Evolutionary conservation across 2,797 vertebrate genomes (phyloP).

Genomic region (Ispidina lecontei): DNA sequence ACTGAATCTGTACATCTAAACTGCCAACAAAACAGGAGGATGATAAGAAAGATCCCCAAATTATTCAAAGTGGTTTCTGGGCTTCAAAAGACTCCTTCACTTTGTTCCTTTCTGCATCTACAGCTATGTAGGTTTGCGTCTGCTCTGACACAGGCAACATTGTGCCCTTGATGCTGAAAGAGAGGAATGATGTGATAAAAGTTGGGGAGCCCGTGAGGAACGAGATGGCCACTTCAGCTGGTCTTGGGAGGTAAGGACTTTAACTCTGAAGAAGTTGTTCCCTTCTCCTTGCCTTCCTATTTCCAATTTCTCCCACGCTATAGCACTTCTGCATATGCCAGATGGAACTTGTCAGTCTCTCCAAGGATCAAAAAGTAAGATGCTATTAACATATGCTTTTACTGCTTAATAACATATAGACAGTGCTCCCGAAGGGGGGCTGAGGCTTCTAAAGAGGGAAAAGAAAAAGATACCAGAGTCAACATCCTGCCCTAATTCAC

Average conservation of each 20-base stretch:
- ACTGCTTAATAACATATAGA: neutral
- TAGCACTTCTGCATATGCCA: neutral
- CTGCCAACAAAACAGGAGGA: constrained; percentile 8
- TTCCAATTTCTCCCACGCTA: neutral
- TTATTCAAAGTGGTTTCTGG: constrained; percentile 65
- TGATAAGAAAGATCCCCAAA: constrained; percentile 54
- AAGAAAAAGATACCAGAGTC: neutral
- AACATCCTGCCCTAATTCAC: constrained; percentile 47
- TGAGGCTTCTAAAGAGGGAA: neutral
- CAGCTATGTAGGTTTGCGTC: constrained; percentile 51
- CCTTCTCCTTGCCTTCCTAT: neutral
- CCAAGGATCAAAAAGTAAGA: neutral
- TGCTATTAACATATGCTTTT: constrained; percentile 14
- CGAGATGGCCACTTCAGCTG: neutral
- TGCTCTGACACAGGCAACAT: constrained; percentile 48
- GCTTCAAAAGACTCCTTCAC: constrained; percentile 65
- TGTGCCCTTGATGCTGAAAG: constrained; percentile 51
- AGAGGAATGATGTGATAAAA: neutral
- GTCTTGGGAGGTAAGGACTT: neutral
- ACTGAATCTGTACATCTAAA: constrained; percentile 38
- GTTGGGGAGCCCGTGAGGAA: neutral
- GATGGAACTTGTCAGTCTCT: neutral
- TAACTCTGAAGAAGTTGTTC: neutral
- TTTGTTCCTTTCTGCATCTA: constrained; percentile 67
- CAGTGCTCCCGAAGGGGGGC: neutral